These are phyloP conservation scores for Aphelinus certus DNA, from an alignment of 1,140 invertebrate species.

Conservation along the genomic window DNA sequence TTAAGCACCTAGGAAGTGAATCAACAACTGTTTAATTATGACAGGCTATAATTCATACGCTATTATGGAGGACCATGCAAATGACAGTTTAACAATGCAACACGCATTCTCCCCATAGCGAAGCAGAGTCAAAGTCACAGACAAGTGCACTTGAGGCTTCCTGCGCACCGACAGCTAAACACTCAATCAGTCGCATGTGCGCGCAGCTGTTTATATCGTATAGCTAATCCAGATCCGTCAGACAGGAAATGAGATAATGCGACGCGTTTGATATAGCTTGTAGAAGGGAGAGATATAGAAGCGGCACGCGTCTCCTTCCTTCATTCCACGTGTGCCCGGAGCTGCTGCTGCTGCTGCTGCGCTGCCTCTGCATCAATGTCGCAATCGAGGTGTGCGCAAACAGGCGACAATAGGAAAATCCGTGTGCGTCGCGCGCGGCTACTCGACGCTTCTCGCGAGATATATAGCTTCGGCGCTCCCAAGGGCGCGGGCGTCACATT, in stretches of 20 bases:
- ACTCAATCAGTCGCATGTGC: not conserved
- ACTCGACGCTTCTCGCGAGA: too few species aligned
- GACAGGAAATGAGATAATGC: slow-evolving; percentile 5
- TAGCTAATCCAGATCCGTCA: not conserved
- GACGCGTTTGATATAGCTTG: not conserved
- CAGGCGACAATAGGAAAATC: slow-evolving; percentile 14
- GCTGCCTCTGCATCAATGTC: too few species aligned
- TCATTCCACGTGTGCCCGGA: too few species aligned
- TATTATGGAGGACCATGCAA: not conserved
- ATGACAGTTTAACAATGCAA: slow-evolving; percentile 17
- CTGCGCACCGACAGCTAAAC: not conserved
- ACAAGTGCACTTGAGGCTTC: not conserved
- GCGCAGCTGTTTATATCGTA: not conserved
- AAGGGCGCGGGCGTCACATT: too few species aligned
- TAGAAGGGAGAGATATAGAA: not conserved
- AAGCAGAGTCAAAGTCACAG: not conserved
- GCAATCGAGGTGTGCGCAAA: not conserved
- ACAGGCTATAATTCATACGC: too few species aligned
- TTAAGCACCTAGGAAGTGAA: too few species aligned
- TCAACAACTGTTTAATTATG: too few species aligned
- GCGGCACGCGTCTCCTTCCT: not conserved
- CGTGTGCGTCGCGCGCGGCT: not conserved
- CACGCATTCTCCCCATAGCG: not conserved
- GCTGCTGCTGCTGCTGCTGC: too few species aligned
- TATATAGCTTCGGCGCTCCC: too few species aligned